phyloP scores from a whole-genome alignment of 2,888 invertebrate species.

The Drosophila quasianomalipes region DNA sequence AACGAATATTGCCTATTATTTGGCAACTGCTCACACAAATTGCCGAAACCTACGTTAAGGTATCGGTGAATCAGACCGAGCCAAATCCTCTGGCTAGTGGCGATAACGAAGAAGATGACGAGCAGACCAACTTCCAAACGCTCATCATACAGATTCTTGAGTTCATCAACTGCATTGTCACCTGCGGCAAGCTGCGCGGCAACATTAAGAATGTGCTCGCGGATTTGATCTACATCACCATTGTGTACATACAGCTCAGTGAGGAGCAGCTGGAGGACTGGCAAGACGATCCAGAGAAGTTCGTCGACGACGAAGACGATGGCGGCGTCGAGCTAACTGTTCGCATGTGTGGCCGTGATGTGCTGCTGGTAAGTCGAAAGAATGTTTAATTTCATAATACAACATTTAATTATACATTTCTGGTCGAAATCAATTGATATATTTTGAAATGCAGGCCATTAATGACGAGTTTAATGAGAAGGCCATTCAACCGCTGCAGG shows the following conservation, averaged over 20 bases:
- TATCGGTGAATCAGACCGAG: conserved; percentile 87
- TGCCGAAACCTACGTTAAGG: conserved; percentile 88
- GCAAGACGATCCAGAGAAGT: conserved; percentile 88
- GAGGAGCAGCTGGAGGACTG: conserved; percentile 89
- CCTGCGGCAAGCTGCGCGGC: conserved; percentile 87
- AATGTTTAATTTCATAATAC: neutral
- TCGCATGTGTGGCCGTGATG: conserved; percentile 89
- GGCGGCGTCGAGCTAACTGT: conserved; percentile 88
- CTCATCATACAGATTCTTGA: conserved; percentile 89
- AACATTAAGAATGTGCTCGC: conserved; percentile 88
- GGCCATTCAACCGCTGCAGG: conserved; percentile 87
- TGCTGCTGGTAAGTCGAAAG: conserved; percentile 86
- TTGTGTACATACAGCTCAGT: conserved; percentile 90
- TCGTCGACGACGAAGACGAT: conserved; percentile 90
- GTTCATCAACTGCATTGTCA: conserved; percentile 88
- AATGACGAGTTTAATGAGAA: conserved; percentile 87
- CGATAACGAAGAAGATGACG: conserved; percentile 88
- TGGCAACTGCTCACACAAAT: conserved; percentile 90
- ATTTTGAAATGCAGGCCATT: conserved; percentile 78
- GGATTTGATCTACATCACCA: conserved; percentile 89
- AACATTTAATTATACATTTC: neutral
- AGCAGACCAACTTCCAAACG: conserved; percentile 88
- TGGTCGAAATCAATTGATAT: neutral
- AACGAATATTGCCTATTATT: conserved; percentile 88
- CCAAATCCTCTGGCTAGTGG: conserved; percentile 86